Percentiles rank a stretch among this genome's conserved stretches.
phyloP scores from a whole-genome alignment of 2,888 invertebrate species.

The Dasysyrphus albostriatus region DNA sequence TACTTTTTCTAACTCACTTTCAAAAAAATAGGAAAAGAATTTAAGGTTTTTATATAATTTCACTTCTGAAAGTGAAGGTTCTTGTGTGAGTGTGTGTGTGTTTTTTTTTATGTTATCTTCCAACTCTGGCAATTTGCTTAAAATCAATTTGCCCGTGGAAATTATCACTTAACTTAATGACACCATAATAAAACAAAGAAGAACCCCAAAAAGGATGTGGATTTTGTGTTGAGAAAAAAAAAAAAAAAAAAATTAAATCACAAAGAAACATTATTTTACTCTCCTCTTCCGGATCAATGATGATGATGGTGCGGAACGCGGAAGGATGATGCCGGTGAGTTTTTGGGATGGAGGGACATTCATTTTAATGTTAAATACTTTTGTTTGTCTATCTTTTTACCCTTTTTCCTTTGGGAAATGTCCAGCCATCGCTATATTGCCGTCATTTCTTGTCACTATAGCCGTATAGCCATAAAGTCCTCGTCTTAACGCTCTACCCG shows the following conservation, averaged over 20 bases:
- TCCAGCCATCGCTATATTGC: conserved; percentile 25
- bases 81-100: not conserved
- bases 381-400: conserved; percentile 67
- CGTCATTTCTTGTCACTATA: conserved; percentile 38
- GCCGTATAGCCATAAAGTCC: conserved; percentile 58
- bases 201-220: conserved; percentile 45
- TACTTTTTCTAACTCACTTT: not conserved
- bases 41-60: not conserved
- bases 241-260: conserved; percentile 65
- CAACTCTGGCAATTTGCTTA: conserved; percentile 50
- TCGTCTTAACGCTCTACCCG: conserved; percentile 47
- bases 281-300: conserved; percentile 43
- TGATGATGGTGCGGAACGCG: not conserved
- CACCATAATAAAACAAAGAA: conserved; percentile 43
- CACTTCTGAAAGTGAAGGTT: not conserved
- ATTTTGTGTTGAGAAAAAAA: conserved; percentile 17
- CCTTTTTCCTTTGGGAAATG: conserved; percentile 43
- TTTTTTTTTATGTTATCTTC: conserved; percentile 20
- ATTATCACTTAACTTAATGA: conserved; percentile 72
- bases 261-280: conserved; percentile 57
- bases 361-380: conserved; percentile 66
- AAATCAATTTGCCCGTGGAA: conserved; percentile 71
- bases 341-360: conserved; percentile 1
- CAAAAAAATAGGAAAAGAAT: not conserved
- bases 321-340: not conserved